These are phyloP conservation scores for Oryzias sinensis DNA, from an alignment of 2,797 vertebrate species.

Conservation along the genomic window DNA sequence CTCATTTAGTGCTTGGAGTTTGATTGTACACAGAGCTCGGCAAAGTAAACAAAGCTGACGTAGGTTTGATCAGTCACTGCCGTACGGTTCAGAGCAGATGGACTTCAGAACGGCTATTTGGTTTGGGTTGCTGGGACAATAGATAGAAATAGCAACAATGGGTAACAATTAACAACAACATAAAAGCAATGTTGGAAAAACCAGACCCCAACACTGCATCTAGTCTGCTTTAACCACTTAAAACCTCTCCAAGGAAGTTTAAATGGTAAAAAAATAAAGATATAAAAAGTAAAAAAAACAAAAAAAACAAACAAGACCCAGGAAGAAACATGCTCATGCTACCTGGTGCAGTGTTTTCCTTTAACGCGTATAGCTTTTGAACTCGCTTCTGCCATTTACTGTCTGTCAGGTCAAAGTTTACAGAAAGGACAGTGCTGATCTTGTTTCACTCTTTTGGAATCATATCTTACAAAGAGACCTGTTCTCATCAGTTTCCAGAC, in stretches of 20 bases:
- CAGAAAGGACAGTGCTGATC: conserved; percentile 35
- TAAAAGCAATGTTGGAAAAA: not conserved
- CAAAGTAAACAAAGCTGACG: conserved; percentile 48
- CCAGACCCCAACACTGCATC: not conserved
- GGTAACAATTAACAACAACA: conserved; percentile 16
- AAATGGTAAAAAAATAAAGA: not conserved
- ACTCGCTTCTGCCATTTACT: conserved; percentile 20
- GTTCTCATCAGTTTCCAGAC: conserved; percentile 69
- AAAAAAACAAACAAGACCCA: not conserved
- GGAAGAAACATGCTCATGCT: not conserved
- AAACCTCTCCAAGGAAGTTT: not conserved
- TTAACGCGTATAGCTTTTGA: conserved; percentile 35
- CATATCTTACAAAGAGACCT: conserved; percentile 53
- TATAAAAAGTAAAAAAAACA: too few species aligned
- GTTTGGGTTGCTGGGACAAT: conserved; percentile 4
- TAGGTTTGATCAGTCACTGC: conserved; percentile 34
- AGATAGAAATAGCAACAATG: conserved; percentile 3
- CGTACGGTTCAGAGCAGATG: conserved; percentile 8
- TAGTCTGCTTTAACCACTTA: not conserved
- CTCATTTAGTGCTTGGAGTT: conserved; percentile 30
- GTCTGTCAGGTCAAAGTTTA: conserved; percentile 57
- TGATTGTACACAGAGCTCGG: conserved; percentile 40
- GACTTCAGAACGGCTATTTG: conserved; percentile 12
- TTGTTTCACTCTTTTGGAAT: conserved; percentile 14
- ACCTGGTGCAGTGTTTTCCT: conserved; percentile 9